Evolutionary conservation across 2,113 vertebrate species (phyloP).

Genomic region (Cyrtonyx montezumae): DNA sequence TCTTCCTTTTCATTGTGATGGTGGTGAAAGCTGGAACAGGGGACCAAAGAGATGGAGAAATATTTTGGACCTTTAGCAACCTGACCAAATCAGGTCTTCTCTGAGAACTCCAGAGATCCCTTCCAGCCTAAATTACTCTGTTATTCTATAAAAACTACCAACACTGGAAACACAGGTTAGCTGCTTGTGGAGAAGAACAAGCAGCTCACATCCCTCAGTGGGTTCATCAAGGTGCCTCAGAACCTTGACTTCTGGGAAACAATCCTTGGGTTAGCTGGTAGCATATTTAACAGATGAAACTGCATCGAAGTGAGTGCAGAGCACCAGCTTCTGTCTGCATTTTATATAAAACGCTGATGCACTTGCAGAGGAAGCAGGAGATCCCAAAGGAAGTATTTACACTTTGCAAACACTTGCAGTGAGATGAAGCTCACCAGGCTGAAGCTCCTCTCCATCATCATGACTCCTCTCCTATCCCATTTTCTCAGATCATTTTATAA

Average conservation of each 20-base stretch:
- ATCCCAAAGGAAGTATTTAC: not conserved
- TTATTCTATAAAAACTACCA: not conserved
- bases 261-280: not conserved
- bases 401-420: not conserved
- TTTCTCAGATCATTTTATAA: not conserved
- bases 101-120: not conserved
- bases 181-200: not conserved
- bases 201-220: not conserved
- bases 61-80: not conserved
- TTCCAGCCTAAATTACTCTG: not conserved
- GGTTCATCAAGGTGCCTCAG: not conserved
- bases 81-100: not conserved
- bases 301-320: not conserved
- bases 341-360: not conserved
- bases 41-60: not conserved
- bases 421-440: not conserved
- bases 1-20: not conserved
- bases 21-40: not conserved
- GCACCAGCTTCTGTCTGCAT: not conserved
- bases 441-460: not conserved
- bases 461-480: not conserved
- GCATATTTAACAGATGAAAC: accelerated
- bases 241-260: not conserved
- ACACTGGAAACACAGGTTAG: not conserved
- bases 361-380: not conserved